These are phyloP conservation scores for Planococcus citri DNA, from an alignment of 1,140 invertebrate genomes.

Conservation along the genomic window DNA sequence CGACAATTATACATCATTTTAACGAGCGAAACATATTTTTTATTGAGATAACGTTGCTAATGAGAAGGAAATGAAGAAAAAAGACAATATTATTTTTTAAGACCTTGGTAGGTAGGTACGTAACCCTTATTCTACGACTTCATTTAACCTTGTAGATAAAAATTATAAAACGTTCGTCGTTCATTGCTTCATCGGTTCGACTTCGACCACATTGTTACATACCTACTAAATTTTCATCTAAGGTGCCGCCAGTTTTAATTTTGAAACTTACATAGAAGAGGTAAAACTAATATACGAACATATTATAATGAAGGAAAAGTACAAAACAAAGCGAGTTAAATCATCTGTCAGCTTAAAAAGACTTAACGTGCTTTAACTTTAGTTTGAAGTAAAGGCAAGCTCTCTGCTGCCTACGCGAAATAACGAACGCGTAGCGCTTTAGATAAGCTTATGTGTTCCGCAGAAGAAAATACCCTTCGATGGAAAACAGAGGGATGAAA, in stretches of 20 bases:
- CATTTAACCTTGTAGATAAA: too few species aligned
- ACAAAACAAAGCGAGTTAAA: slow-evolving; percentile 3
- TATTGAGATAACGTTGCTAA: too few species aligned
- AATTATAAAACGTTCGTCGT: too few species aligned
- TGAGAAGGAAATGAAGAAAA: too few species aligned
- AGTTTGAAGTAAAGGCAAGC: not conserved
- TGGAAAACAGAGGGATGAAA: not conserved
- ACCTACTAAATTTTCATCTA: not conserved
- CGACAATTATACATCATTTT: too few species aligned
- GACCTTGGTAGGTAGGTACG: too few species aligned
- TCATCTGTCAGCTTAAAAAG: slow-evolving; percentile 6
- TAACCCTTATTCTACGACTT: too few species aligned
- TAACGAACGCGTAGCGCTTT: not conserved
- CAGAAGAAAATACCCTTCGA: not conserved
- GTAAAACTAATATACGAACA: not conserved
- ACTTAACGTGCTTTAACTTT: not conserved
- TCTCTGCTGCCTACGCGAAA: not conserved
- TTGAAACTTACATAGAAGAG: not conserved
- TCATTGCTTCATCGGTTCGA: too few species aligned
- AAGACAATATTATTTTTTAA: too few species aligned
- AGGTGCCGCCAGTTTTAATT: not conserved
- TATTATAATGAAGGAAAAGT: not conserved
- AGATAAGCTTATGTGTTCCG: not conserved
- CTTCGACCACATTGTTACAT: too few species aligned
- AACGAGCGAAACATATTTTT: too few species aligned